A percentile compares a stretch with the other conserved stretches of the same genome.
Conservation (phyloP, 2,113 vertebrate species). For the Neodon shergylaensis region DNA sequence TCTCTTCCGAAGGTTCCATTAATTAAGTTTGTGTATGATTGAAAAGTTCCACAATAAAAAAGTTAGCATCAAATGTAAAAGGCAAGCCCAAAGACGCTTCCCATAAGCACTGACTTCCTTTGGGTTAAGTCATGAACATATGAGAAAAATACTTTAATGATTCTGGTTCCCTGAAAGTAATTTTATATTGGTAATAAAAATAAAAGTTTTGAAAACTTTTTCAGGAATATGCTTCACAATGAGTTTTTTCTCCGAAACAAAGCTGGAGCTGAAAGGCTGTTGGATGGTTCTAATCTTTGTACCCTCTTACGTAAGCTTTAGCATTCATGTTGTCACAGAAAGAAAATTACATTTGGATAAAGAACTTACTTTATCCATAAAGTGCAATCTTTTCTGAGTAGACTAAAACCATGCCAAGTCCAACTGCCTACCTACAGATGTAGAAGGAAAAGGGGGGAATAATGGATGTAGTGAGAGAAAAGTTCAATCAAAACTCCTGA, state of each 20-base stretch:
- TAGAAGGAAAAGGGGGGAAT: background rate
- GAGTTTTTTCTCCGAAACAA: background rate
- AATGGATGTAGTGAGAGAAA: background rate
- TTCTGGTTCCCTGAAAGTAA: background rate
- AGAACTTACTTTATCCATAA: conserved; percentile 18
- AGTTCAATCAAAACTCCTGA: background rate
- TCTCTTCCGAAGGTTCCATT: background rate
- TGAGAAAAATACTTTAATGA: background rate
- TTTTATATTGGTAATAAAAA: conserved; percentile 27
- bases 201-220: background rate
- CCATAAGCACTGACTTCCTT: background rate
- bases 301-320: background rate
- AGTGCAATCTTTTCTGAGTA: background rate
- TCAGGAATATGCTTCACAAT: background rate
- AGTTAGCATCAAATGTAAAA: background rate
- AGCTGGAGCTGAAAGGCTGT: background rate
- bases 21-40: background rate
- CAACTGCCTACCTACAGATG: background rate
- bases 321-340: background rate
- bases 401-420: background rate
- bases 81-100: background rate
- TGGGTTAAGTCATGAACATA: background rate
- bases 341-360: background rate
- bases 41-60: background rate
- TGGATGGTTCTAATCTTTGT: background rate